Evolutionary conservation across 1,140 invertebrate genomes (phyloP).

Genomic region (Drosophila asahinai): DNA sequence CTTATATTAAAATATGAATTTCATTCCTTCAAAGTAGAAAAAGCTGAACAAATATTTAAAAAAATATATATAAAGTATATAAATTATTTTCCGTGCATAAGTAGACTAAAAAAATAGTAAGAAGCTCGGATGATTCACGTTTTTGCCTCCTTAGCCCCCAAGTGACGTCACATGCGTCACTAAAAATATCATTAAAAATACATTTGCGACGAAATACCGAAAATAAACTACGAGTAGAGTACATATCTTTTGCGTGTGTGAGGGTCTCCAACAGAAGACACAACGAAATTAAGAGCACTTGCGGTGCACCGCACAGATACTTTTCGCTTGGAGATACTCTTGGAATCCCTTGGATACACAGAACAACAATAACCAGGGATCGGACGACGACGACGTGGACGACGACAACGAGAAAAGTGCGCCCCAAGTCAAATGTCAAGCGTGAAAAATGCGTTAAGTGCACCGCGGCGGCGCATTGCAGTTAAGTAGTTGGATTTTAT

Average conservation of each 20-base stretch:
- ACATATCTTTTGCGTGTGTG: constrained; percentile 12
- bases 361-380: constrained; percentile 27
- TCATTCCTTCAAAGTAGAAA: no score
- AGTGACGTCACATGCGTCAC: constrained; percentile 73
- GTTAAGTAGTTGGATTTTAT: constrained; percentile 79
- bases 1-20: no score
- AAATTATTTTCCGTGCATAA: constrained; percentile 9
- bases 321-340: constrained; percentile 22
- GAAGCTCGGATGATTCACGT: constrained; percentile 64
- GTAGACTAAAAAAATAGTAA: constrained; percentile 36
- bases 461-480: constrained; percentile 74
- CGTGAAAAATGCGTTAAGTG: constrained; percentile 84
- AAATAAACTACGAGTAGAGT: constrained; percentile 26
- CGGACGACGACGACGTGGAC: constrained; percentile 26
- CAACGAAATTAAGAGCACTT: constrained; percentile 11
- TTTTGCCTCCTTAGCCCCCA: constrained; percentile 37
- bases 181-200: constrained; percentile 78
- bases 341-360: constrained; percentile 18
- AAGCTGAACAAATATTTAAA: no score
- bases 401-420: constrained; percentile 71
- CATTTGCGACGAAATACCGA: constrained; percentile 59
- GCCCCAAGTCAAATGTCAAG: constrained; percentile 84
- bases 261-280: neutral
- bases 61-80: no score
- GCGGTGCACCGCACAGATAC: constrained; percentile 48